Base-by-base conservation (phyloP, 2,888 invertebrate species). In the Cryptus armator region DNA sequence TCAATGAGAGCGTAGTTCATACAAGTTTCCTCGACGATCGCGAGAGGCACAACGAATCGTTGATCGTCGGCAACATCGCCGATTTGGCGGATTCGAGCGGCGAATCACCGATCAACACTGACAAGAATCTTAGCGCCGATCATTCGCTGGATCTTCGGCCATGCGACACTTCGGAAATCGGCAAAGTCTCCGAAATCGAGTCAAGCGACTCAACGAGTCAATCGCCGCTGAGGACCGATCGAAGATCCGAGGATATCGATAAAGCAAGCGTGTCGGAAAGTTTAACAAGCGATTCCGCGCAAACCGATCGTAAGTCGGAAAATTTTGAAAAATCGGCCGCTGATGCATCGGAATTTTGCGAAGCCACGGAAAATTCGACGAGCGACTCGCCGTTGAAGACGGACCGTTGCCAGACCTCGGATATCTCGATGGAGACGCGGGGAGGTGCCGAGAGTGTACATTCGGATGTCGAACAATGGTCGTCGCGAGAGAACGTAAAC, bases 391-490 rank as follows among this genome's bases (percentile, higher is more conserved):
- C 77, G 44, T 29, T 76, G 10, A 84, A 74, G 53, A 64, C 46
- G 7, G 81, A 74, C 7, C 64, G 68, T 1, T 48, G 37, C 48
- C 64, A 56, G 14, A 44, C 46, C 1, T 76, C 74, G 24, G 77
- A 78, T 16, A 1, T 84, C 9, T 81, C 84, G 53, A 66, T 66
- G 29, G 84, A 81, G 6, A 14, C 43, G 2, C 78, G 81, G n/a
- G 77, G 46, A 12, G 37, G 37, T 7, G 46, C 62, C 3, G 86
- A 86, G 29, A 56, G 53, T 14, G 56, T 56, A 3, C 62, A 74
- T 51, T 83, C 85, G 24, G 72, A 81, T n/a, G 64, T 71, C 12
- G 87, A 87, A 14, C 70, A 72, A 43, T 85, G 85, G 81, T 85
- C 85, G 12, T 85, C 79, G 32, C 64, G 78, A 9, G 85, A 85